Conservation (phyloP, 2,797 vertebrate genomes). For the Acrocephalus scirpaceus region DNA sequence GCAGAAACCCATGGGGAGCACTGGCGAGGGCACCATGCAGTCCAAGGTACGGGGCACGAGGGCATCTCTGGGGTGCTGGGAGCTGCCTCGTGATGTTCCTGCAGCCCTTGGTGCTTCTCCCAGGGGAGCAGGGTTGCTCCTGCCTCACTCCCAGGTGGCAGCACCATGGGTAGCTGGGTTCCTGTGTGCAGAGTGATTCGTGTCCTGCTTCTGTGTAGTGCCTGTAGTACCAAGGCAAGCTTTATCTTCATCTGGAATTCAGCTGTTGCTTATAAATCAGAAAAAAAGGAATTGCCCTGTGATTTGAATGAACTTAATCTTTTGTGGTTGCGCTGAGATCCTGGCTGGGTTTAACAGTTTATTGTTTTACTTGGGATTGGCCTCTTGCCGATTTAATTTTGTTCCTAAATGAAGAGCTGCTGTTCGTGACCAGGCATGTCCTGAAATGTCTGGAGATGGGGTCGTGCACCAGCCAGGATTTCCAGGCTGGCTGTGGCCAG, state of each 20-base stretch:
- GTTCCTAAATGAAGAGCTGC: neutral
- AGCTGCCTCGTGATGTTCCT: neutral
- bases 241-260: conserved; percentile 33
- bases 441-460: neutral
- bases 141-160: neutral
- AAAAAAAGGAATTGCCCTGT: neutral
- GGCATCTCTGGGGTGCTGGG: neutral
- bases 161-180: neutral
- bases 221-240: neutral
- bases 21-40: conserved; percentile 79
- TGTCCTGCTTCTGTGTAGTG: neutral
- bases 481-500: neutral
- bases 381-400: neutral
- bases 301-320: conserved; percentile 19
- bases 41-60: conserved; percentile 80
- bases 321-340: neutral
- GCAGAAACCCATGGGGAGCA: conserved; percentile 85
- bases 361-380: neutral
- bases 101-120: neutral
- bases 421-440: neutral
- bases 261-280: neutral
- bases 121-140: neutral
- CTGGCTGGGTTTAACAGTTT: neutral
- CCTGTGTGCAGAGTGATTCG: neutral
- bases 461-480: neutral